Evolutionary conservation across 2,888 invertebrate genomes (phyloP), one percentile per base, ranked within the genome.

Genomic region (Thera britannica): DNA sequence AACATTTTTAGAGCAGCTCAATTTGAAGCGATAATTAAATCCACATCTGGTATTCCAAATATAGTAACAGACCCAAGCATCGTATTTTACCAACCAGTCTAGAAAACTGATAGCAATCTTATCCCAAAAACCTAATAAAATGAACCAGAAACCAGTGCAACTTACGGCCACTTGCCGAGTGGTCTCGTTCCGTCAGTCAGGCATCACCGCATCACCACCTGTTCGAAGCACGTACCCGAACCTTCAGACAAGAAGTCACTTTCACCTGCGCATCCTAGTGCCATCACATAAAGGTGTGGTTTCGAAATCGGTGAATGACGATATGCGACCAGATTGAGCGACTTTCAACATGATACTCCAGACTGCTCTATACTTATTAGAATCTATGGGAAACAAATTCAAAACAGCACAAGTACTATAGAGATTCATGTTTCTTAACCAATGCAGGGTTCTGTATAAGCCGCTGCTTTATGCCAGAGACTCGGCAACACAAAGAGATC

Each of bases 261-360:
- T 75, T 75, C 75, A 71, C 75, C 75, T 52, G 72, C 65, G 70
- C 72, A 74, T 75, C 74, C 74, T 72, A 66, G 65, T 57, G 49
- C 60, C 62, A 63, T 66, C 66, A 52, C 60, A 35, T 41, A 56
- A 65, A 65, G 60, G 65, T 65, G 59, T 52, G 51, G 51, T 55
- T 5, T 35, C 35, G 46, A 49, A 48, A 36, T 38, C 9, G 23
- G 57, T 35, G 64, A 61, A 44, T 38, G 46, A 7, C 57, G 58
- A 62, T 64, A 6, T 23, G 41, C 1, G 3, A 38, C 11, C 41
- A 11, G 5, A 34, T 49, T 4, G 7, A 55, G 11, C 49, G 38
- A 58, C 63, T 58, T 57, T 55, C 23, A 34, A 12, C 7, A 4
- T 51, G 49, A 62, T 36, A 41, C 57, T 55, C 4, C 36, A 36